These are phyloP conservation scores for Rhinolophus ferrumequinum DNA, from an alignment of 2,113 vertebrate genomes.

Conservation along the genomic window DNA sequence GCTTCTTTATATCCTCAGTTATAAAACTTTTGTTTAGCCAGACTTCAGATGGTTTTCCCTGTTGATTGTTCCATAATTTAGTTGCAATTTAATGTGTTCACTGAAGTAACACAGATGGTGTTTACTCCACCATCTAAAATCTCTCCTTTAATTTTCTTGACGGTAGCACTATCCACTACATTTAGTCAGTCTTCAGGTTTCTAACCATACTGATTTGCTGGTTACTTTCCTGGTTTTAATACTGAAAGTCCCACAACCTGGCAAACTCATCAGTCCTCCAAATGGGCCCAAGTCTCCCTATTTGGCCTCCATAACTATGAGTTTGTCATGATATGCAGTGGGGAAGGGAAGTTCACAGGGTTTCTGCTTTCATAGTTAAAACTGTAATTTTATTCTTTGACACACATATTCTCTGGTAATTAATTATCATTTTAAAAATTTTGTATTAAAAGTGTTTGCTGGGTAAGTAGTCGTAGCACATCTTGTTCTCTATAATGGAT, in stretches of 20 bases:
- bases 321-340: neutral
- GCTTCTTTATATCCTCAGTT: too few species aligned
- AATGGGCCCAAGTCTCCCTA: neutral
- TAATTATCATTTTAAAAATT: slow-evolving; percentile 16
- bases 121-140: too few species aligned
- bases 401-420: neutral
- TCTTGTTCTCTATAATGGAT: neutral
- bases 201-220: neutral
- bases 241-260: neutral
- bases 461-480: neutral
- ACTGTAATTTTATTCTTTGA: neutral
- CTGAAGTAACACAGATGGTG: too few species aligned
- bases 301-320: neutral
- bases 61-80: too few species aligned
- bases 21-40: too few species aligned
- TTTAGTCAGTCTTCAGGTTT: neutral
- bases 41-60: too few species aligned
- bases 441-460: slow-evolving; percentile 33
- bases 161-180: neutral
- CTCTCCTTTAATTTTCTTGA: too few species aligned
- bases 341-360: neutral
- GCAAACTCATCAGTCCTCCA: neutral
- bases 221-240: neutral
- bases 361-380: neutral
- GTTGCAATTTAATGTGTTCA: too few species aligned